These are phyloP conservation scores for Cheumatopsyche charites DNA, from an alignment of 1,140 invertebrate species.

Conservation along the genomic window DNA sequence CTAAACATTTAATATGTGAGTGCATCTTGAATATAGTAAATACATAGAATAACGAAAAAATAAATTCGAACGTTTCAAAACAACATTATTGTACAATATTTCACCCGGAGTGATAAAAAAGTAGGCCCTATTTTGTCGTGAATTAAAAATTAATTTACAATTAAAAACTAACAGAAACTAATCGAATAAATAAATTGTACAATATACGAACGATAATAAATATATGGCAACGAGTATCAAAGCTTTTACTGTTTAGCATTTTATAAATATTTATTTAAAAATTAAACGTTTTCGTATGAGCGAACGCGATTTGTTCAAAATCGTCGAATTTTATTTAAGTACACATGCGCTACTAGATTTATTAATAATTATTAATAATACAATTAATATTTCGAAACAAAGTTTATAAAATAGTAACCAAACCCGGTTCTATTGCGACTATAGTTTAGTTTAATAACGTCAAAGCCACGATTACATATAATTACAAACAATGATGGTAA, in stretches of 20 bases:
- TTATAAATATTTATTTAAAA: conserved; percentile 24
- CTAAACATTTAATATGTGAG: conserved; percentile 31
- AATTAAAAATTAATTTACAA: not conserved
- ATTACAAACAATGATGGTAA: conserved; percentile 47
- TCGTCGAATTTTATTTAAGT: conserved; percentile 11
- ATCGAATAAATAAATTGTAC: conserved; percentile 14
- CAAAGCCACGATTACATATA: conserved; percentile 38
- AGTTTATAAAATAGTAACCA: conserved; percentile 47
- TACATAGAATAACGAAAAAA: conserved; percentile 3
- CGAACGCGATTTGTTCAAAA: conserved; percentile 26
- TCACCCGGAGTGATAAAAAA: not conserved
- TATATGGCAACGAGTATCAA: conserved; percentile 47
- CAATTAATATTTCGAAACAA: conserved; percentile 46
- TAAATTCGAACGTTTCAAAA: too few species aligned
- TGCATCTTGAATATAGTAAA: not conserved
- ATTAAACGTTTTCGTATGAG: conserved; percentile 22
- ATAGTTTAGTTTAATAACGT: conserved; percentile 40
- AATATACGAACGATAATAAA: conserved; percentile 31
- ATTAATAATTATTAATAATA: conserved; percentile 43
- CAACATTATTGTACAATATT: not conserved
- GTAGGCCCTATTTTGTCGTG: conserved; percentile 12
- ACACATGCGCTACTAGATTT: conserved; percentile 32
- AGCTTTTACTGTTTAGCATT: conserved; percentile 20
- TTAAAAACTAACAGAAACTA: not conserved
- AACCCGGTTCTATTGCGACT: conserved; percentile 49